Percentiles rank a stretch among this genome's conserved stretches.
Evolutionary conservation across 2,113 vertebrate genomes (phyloP).

Genomic region (Lasiurus borealis): DNA sequence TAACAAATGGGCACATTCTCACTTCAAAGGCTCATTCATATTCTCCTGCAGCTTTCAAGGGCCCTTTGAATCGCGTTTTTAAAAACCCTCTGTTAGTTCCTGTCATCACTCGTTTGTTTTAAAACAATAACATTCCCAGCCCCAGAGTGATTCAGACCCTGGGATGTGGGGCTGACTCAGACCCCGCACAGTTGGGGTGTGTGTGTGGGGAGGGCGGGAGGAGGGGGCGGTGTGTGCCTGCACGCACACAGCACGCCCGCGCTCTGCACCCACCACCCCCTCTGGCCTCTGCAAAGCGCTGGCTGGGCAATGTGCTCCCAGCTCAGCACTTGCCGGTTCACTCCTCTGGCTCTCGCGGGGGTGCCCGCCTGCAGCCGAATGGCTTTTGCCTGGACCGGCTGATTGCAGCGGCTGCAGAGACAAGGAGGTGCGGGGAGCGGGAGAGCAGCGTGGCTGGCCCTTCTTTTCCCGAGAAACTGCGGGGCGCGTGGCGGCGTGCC

Average conservation of each 20-base stretch:
- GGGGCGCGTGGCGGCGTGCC: background rate
- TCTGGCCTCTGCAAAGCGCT: background rate
- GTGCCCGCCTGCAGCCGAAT: conserved; percentile 50
- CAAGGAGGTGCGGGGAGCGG: background rate
- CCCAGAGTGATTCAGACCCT: conserved; percentile 61
- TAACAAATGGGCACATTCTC: conserved; percentile 86
- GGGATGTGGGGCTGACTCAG: conserved; percentile 59
- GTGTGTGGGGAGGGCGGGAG: background rate
- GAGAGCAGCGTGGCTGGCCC: fast-evolving
- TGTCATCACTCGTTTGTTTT: conserved; percentile 74
- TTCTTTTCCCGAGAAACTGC: background rate
- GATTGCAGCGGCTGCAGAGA: background rate
- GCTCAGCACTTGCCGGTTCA: conserved; percentile 26
- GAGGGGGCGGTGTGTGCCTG: fast-evolving
- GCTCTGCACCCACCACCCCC: background rate
- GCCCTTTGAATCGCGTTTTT: conserved; percentile 84
- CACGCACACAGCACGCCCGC: background rate
- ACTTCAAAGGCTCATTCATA: conserved; percentile 89
- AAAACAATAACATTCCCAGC: conserved; percentile 81
- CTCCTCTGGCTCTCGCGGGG: conserved; percentile 43
- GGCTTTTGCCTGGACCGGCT: background rate
- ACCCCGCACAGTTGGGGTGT: background rate
- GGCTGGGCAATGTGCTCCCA: conserved; percentile 56
- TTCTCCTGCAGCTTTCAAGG: conserved; percentile 88
- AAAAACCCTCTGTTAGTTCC: conserved; percentile 74